A percentile compares a stretch with the other conserved stretches of the same genome.
Evolutionary conservation across 1,140 invertebrate genomes (phyloP).

Genomic region (Drosophila mayri): DNA sequence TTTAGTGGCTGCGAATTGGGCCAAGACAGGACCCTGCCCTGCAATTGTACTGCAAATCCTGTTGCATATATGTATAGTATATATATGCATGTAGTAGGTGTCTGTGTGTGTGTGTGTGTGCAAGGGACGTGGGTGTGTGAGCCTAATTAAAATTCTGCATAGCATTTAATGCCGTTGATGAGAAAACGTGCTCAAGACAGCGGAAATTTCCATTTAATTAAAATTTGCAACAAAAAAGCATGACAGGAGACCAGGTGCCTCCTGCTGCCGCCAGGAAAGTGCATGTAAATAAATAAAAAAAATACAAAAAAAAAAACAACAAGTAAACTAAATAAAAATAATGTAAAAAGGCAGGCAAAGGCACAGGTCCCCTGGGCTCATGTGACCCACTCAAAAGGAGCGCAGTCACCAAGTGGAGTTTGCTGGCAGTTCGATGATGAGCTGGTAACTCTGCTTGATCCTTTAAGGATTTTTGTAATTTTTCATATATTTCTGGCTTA

Average conservation of each 20-base stretch:
- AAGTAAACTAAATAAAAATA: constrained; percentile 16
- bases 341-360: constrained; percentile 2
- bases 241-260: background rate
- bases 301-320: background rate
- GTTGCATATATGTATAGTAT: constrained; percentile 39
- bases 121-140: constrained; percentile 10
- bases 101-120: constrained; percentile 6
- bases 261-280: background rate
- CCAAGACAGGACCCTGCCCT: constrained; percentile 3
- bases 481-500: no score
- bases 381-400: constrained; percentile 20
- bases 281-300: constrained; percentile 23
- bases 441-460: background rate
- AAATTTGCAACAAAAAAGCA: constrained; percentile 60
- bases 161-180: constrained; percentile 79
- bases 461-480: no score
- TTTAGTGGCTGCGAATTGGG: constrained; percentile 27
- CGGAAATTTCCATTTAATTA: constrained; percentile 80
- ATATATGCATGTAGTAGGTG: constrained; percentile 3
- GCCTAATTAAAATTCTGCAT: constrained; percentile 82
- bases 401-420: constrained; percentile 17
- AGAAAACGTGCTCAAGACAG: constrained; percentile 78
- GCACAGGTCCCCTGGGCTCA: constrained; percentile 9
- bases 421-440: constrained; percentile 12
- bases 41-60: constrained; percentile 44